These are phyloP conservation scores for Cyprinus carpio DNA, from an alignment of 2,113 vertebrate species.

Conservation along the genomic window DNA sequence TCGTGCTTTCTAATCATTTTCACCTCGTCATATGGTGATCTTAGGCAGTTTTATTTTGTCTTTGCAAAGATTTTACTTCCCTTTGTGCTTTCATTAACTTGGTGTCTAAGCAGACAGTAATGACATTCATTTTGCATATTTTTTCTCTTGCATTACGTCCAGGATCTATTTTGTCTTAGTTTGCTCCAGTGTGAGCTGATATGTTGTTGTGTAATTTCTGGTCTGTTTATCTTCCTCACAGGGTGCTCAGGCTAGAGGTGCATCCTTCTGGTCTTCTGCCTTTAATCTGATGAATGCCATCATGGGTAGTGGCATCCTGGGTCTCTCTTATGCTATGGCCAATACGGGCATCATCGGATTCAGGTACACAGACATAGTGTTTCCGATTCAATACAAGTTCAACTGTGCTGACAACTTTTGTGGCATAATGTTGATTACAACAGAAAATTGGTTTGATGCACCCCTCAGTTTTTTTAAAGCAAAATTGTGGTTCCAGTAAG, in stretches of 20 bases:
- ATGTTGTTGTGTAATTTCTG: not conserved
- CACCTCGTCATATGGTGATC: constrained; percentile 48
- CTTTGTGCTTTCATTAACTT: not conserved
- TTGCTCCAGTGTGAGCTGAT: not conserved
- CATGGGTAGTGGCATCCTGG: constrained; percentile 95
- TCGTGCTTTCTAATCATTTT: not conserved
- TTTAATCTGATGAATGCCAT: constrained; percentile 96
- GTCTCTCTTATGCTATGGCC: constrained; percentile 91
- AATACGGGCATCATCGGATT: constrained; percentile 89
- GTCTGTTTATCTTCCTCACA: constrained; percentile 52
- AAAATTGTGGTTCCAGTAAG: not conserved
- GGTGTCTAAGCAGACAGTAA: not conserved
- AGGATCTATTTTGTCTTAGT: not conserved
- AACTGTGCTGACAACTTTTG: not conserved
- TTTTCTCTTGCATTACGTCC: not conserved
- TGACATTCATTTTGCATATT: not conserved
- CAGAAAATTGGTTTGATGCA: not conserved
- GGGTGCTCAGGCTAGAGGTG: constrained; percentile 63
- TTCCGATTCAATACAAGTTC: not conserved
- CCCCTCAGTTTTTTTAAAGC: not conserved
- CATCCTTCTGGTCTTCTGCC: constrained; percentile 87
- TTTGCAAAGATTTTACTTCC: constrained; percentile 3
- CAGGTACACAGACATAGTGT: constrained; percentile 71
- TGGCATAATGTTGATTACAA: not conserved
- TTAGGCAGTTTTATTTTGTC: not conserved